These are phyloP conservation scores for Triplophysa dalaica DNA, from an alignment of 2,113 vertebrate genomes.

Conservation along the genomic window DNA sequence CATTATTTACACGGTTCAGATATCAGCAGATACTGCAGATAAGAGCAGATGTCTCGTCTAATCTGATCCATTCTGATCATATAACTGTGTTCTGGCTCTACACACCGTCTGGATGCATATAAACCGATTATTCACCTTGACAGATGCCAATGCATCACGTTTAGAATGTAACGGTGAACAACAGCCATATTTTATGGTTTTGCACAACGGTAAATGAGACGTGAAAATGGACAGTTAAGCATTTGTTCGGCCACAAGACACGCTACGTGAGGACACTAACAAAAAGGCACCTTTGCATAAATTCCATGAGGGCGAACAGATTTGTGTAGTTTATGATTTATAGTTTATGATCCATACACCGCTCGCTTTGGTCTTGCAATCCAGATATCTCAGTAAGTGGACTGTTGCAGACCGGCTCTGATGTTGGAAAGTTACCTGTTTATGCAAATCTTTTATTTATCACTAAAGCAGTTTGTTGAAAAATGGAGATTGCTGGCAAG, in stretches of 20 bases:
- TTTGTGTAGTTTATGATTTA: conserved; percentile 31
- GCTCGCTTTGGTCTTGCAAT: conserved; percentile 14
- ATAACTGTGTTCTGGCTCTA: background rate
- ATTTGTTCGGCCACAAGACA: background rate
- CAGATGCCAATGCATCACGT: conserved; percentile 25
- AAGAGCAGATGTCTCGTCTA: background rate
- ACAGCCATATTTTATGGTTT: conserved; percentile 6
- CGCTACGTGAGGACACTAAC: conserved; percentile 17
- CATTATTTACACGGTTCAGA: conserved; percentile 1
- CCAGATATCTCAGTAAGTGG: background rate
- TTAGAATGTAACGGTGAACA: conserved; percentile 16
- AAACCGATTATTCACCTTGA: conserved; percentile 9
- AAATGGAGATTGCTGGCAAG: background rate
- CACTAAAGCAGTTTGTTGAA: background rate
- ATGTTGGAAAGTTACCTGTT: conserved; percentile 28
- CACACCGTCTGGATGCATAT: background rate
- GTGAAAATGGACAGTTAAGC: conserved; percentile 6
- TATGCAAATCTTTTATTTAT: conserved; percentile 5
- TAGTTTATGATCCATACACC: conserved; percentile 37
- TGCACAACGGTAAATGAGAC: conserved; percentile 32
- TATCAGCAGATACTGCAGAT: background rate
- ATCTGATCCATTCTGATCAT: background rate
- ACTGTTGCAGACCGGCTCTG: background rate
- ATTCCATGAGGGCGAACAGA: conserved; percentile 14
- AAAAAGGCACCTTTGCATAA: conserved; percentile 23